phyloP scores from a whole-genome alignment of 2,797 vertebrate species.

The Pterois miles region DNA sequence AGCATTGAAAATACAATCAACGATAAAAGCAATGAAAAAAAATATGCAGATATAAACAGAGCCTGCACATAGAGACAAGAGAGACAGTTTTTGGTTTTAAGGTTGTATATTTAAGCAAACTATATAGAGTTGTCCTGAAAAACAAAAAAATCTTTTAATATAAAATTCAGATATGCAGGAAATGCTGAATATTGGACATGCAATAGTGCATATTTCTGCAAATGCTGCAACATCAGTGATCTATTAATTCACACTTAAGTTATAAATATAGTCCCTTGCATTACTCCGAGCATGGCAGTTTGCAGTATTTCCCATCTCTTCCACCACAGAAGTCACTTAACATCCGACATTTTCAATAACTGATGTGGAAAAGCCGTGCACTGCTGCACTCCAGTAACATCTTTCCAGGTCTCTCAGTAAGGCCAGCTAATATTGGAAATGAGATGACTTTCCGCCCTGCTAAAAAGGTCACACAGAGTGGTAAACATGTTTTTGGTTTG shows the following conservation, averaged over 20 bases:
- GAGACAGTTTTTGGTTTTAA: neutral
- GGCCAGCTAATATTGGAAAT: slow-evolving; percentile 52
- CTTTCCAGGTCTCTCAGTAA: slow-evolving; percentile 16
- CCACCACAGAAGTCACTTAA: neutral
- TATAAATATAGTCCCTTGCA: neutral
- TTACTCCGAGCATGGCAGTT: neutral
- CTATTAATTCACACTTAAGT: neutral
- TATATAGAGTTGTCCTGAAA: neutral
- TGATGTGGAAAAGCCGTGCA: slow-evolving; percentile 6
- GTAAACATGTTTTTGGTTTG: slow-evolving; percentile 58
- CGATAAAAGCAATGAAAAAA: neutral
- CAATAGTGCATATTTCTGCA: neutral
- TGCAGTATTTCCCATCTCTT: slow-evolving; percentile 12
- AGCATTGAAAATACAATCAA: neutral
- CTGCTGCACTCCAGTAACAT: slow-evolving; percentile 14
- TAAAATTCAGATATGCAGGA: neutral
- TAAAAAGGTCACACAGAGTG: slow-evolving; percentile 58
- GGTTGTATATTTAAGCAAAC: neutral
- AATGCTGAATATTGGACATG: neutral
- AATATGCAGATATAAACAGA: neutral
- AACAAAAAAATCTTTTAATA: neutral
- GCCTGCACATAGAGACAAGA: neutral
- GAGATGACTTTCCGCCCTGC: slow-evolving; percentile 36
- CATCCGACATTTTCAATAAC: slow-evolving; percentile 46
- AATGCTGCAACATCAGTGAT: neutral